phyloP scores from a whole-genome alignment of 1,140 invertebrate genomes.

The Drosophila repleta region DNA sequence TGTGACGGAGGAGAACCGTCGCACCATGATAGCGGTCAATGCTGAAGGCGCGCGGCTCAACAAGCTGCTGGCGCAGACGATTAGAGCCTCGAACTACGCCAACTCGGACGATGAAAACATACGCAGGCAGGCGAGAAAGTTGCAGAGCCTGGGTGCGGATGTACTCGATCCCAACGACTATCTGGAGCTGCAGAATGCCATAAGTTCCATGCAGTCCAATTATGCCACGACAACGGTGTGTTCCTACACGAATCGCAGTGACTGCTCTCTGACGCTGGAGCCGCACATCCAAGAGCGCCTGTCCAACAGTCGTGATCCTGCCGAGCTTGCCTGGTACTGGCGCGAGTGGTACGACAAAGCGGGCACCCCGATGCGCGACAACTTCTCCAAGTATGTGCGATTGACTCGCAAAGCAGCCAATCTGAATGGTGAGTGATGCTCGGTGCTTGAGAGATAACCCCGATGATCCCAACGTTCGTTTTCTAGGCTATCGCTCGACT shows the following conservation, averaged over 20 bases:
- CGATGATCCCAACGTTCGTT: constrained; percentile 5
- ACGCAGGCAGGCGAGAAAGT: constrained; percentile 60
- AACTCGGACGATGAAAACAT: constrained; percentile 56
- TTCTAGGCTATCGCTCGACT: constrained; percentile 67
- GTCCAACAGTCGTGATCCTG: constrained; percentile 88
- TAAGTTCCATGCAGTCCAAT: constrained; percentile 90
- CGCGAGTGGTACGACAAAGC: constrained; percentile 89
- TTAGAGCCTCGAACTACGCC: constrained; percentile 47
- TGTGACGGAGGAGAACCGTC: constrained; percentile 71
- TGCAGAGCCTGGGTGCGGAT: constrained; percentile 62
- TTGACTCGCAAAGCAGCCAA: constrained; percentile 91
- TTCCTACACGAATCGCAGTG: constrained; percentile 87
- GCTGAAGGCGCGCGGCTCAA: constrained; percentile 60
- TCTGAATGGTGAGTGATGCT: constrained; percentile 88
- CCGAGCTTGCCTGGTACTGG: constrained; percentile 91
- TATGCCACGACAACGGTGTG: constrained; percentile 93
- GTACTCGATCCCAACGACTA: constrained; percentile 60
- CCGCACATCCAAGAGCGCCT: constrained; percentile 90
- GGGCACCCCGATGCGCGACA: constrained; percentile 88
- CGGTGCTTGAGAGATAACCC: constrained; percentile 23
- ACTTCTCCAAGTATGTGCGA: constrained; percentile 89
- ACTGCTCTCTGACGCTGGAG: constrained; percentile 91
- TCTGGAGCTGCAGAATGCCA: constrained; percentile 86
- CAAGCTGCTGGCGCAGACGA: constrained; percentile 56
- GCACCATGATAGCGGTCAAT: constrained; percentile 62